Percentiles rank a stretch among this genome's conserved stretches.
These are phyloP conservation scores for Labia minor DNA, from an alignment of 2,888 invertebrate genomes.

Conservation along the genomic window DNA sequence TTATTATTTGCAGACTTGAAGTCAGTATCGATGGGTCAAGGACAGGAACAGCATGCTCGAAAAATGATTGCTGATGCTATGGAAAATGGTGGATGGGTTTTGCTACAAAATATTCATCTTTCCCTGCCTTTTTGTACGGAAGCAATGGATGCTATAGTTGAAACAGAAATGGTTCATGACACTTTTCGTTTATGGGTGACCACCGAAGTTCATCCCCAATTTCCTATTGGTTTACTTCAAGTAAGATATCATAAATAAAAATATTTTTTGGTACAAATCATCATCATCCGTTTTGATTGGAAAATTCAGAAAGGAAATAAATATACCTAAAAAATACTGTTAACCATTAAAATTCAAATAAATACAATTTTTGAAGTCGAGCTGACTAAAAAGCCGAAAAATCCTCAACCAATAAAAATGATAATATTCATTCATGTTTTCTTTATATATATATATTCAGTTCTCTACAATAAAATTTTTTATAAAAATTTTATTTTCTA, in stretches of 20 bases:
- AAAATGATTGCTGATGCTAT: constrained; percentile 71
- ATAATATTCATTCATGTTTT: neutral
- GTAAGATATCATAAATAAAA: constrained; percentile 30
- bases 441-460: too few relatives aligned
- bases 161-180: constrained; percentile 71
- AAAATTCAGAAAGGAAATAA: too few relatives aligned
- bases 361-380: too few relatives aligned
- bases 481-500: constrained; percentile 46
- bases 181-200: constrained; percentile 87
- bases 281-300: neutral
- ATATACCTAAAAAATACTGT: too few relatives aligned
- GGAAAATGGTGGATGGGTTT: constrained; percentile 77
- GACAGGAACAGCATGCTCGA: constrained; percentile 80
- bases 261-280: neutral
- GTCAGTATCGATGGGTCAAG: constrained; percentile 95
- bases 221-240: constrained; percentile 70
- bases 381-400: too few relatives aligned
- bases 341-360: too few relatives aligned
- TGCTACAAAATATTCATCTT: constrained; percentile 92
- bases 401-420: too few relatives aligned
- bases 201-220: constrained; percentile 85
- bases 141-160: constrained; percentile 77
- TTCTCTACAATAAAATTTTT: neutral
- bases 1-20: constrained; percentile 49
- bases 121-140: constrained; percentile 89